These are phyloP conservation scores for Orestias chungarensis DNA, from an alignment of 2,797 vertebrate species.

Conservation along the genomic window DNA sequence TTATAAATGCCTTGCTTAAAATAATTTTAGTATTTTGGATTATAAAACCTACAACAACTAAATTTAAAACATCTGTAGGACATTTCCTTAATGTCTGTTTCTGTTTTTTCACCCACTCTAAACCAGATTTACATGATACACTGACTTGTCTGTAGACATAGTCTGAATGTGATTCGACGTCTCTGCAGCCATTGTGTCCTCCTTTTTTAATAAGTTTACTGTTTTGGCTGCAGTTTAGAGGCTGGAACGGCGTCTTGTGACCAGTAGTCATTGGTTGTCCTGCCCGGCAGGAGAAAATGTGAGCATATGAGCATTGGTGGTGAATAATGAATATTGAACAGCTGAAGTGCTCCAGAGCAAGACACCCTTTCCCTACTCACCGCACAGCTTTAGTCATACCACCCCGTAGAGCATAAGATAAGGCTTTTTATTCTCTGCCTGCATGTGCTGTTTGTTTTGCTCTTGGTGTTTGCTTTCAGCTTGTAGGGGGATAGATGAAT, in stretches of 20 bases:
- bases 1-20: background rate
- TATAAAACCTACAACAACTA: conserved; percentile 5
- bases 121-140: conserved; percentile 44
- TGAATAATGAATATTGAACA: background rate
- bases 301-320: background rate
- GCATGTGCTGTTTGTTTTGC: background rate
- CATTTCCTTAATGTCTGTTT: conserved; percentile 23
- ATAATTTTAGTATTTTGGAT: background rate
- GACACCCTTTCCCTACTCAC: background rate
- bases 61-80: background rate
- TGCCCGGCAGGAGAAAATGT: conserved; percentile 1
- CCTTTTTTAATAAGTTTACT: conserved; percentile 9
- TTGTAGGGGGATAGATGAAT: background rate
- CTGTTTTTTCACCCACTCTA: conserved; percentile 31
- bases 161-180: conserved; percentile 27
- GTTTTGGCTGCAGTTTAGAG: background rate
- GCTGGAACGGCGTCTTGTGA: background rate
- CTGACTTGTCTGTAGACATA: conserved; percentile 40
- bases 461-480: background rate
- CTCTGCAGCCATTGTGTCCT: conserved; percentile 27
- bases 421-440: background rate
- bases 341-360: conserved; percentile 10
- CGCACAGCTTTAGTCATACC: conserved; percentile 1
- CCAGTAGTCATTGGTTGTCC: conserved; percentile 1
- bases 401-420: background rate